phyloP scores from a whole-genome alignment of 1,140 invertebrate species.

The Diorhabda sublineata region DNA sequence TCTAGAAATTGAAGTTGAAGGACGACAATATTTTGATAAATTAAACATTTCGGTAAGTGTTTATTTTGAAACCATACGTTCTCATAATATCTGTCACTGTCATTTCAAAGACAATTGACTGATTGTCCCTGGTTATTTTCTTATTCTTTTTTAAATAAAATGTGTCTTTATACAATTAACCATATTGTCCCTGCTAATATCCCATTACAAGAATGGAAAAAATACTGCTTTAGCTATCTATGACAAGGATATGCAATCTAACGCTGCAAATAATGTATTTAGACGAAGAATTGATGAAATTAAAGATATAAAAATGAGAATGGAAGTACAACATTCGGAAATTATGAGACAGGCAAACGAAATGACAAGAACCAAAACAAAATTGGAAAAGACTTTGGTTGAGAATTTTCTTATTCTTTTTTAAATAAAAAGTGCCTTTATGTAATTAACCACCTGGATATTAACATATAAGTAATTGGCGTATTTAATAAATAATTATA shows the following conservation, averaged over 20 bases:
- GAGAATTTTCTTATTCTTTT: conserved; percentile 54
- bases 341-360: conserved; percentile 58
- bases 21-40: conserved; percentile 23
- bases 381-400: conserved; percentile 70
- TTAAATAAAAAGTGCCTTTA: too few species aligned
- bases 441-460: too few species aligned
- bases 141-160: too few species aligned
- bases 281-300: conserved; percentile 70
- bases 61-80: not conserved
- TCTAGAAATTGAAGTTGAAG: conserved; percentile 16
- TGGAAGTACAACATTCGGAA: conserved; percentile 78
- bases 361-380: conserved; percentile 71
- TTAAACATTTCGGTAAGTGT: conserved; percentile 21
- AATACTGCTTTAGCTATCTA: conserved; percentile 65
- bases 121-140: too few species aligned
- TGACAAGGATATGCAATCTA: conserved; percentile 64
- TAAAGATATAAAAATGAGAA: conserved; percentile 71
- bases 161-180: conserved; percentile 11
- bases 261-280: conserved; percentile 69
- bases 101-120: too few species aligned
- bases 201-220: conserved; percentile 74
- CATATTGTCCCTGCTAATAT: conserved; percentile 62
- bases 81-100: too few species aligned
- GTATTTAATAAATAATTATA: too few species aligned
- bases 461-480: too few species aligned